phyloP scores from a whole-genome alignment of 2,797 vertebrate genomes.

The Melopsittacus undulatus region DNA sequence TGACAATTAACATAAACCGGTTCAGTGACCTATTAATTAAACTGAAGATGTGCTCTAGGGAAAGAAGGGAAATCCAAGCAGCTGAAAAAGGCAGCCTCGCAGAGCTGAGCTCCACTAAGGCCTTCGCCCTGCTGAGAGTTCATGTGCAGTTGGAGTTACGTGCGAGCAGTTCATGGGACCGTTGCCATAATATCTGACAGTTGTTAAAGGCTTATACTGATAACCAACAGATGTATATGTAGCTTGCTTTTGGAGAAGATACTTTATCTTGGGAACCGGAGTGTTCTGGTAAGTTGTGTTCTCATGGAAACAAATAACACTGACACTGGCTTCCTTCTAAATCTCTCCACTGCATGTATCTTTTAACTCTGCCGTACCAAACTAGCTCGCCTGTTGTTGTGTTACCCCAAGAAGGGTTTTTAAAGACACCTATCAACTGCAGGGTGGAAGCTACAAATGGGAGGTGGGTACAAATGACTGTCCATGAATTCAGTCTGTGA shows the following conservation, averaged over 20 bases:
- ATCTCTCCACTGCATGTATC: neutral
- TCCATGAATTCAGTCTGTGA: neutral
- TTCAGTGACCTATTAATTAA: conserved; percentile 65
- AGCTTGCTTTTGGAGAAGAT: neutral
- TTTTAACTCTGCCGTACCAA: neutral
- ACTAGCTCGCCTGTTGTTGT: neutral
- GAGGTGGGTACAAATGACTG: neutral
- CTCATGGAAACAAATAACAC: neutral
- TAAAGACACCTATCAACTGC: neutral
- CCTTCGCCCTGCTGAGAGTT: neutral
- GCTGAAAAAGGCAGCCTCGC: neutral
- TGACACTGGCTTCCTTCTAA: neutral
- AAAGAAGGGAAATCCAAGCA: neutral
- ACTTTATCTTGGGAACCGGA: neutral
- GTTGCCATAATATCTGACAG: neutral
- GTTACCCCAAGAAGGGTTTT: neutral
- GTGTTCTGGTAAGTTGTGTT: neutral
- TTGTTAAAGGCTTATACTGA: neutral
- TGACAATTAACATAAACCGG: conserved; percentile 50
- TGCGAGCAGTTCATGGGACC: neutral
- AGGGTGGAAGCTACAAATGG: neutral
- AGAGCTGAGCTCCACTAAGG: neutral
- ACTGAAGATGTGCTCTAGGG: conserved; percentile 18
- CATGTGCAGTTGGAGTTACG: neutral
- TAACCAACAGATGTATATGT: neutral